These are phyloP conservation scores for Clavelina lepadiformis DNA, from an alignment of 23 tunicate genomes.

Conservation along the genomic window DNA sequence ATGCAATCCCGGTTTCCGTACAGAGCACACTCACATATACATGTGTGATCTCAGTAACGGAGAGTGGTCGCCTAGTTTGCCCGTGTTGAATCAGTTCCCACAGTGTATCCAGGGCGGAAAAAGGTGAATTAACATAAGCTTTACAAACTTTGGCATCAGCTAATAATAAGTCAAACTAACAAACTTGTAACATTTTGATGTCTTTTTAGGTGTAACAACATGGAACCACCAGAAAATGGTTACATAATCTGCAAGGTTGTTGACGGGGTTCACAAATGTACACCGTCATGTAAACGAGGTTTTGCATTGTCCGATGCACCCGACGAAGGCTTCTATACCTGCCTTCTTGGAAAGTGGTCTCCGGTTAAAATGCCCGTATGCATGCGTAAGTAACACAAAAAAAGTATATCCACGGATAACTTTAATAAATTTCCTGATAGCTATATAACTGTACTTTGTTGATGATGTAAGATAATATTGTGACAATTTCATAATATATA, in stretches of 20 bases:
- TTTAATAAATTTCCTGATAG: too few species aligned
- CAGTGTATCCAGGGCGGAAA: constrained; percentile 69
- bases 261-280: constrained; percentile 83
- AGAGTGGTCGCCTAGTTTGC: constrained; percentile 87
- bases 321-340: constrained; percentile 62
- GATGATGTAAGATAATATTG: too few species aligned
- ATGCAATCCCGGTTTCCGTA: constrained; percentile 77
- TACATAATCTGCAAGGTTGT: constrained; percentile 68
- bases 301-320: constrained; percentile 53
- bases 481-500: too few species aligned
- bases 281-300: constrained; percentile 69
- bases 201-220: constrained; percentile 59
- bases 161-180: background rate
- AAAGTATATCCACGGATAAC: too few species aligned
- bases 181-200: background rate
- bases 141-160: background rate
- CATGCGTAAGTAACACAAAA: constrained; percentile 52
- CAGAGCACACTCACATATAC: constrained; percentile 73
- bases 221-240: constrained; percentile 93
- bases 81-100: constrained; percentile 51
- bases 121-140: constrained; percentile 21
- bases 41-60: constrained; percentile 83
- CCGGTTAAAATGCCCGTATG: constrained; percentile 50
- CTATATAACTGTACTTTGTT: too few species aligned
- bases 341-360: constrained; percentile 63